phyloP scores from a whole-genome alignment of 2,888 invertebrate species.

The Heliconius erato region DNA sequence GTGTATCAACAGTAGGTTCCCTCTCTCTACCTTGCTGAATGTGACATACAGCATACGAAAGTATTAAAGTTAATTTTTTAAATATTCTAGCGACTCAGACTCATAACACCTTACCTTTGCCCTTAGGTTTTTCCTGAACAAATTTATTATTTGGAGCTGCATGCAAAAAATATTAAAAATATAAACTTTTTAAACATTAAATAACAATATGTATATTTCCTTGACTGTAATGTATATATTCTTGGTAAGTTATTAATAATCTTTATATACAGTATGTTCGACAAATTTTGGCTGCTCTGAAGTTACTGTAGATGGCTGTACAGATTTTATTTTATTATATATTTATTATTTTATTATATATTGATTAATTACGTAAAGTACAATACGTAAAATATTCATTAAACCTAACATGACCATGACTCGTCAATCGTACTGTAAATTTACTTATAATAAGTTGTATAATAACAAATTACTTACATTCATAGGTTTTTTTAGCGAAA shows the following conservation, averaged over 20 bases:
- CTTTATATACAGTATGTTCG: not conserved
- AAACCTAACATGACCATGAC: too few species aligned
- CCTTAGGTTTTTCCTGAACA: constrained; percentile 40
- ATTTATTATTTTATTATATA: too few species aligned
- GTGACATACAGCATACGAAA: too few species aligned
- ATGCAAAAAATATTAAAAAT: constrained; percentile 27
- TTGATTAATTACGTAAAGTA: too few species aligned
- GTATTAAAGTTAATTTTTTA: not conserved
- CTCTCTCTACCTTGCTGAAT: too few species aligned
- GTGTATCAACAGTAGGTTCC: too few species aligned
- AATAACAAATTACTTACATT: constrained; percentile 62
- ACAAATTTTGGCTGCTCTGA: not conserved
- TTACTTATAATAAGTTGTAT: not conserved
- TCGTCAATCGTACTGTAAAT: too few species aligned
- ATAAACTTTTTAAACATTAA: too few species aligned
- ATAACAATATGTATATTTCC: not conserved
- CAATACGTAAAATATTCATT: too few species aligned
- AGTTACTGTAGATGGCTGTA: too few species aligned
- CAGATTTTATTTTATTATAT: not conserved
- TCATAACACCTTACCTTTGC: constrained; percentile 39
- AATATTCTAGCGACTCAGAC: not conserved
- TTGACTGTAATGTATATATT: not conserved
- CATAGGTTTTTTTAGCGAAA: constrained; percentile 65
- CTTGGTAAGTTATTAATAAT: not conserved
- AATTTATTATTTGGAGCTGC: constrained; percentile 46